Evolutionary conservation across 92 coral and sea anemone species (phyloP).

Genomic region (Nematostella vectensis): DNA sequence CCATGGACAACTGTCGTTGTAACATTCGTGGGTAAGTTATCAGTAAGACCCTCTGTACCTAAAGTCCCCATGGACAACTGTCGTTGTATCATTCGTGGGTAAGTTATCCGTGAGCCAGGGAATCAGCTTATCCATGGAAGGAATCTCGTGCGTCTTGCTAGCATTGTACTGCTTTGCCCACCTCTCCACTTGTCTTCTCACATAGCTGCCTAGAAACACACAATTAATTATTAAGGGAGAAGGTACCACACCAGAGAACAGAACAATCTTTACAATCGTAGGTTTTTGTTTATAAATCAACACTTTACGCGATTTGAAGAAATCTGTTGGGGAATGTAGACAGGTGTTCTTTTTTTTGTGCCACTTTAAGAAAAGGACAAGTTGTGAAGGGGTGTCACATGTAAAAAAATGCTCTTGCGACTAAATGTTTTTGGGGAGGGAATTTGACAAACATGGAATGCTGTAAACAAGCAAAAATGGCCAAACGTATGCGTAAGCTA

Average conservation of each 20-base stretch:
- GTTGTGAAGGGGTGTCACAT: no score
- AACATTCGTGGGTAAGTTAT: conserved; percentile 57
- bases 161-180: conserved; percentile 96
- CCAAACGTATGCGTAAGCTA: no score
- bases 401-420: no score
- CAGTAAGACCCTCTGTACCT: conserved; percentile 69
- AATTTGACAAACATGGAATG: no score
- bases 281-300: neutral
- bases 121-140: conserved; percentile 69
- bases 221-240: no score
- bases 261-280: no score
- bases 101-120: conserved; percentile 59
- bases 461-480: no score
- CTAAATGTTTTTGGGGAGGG: no score
- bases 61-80: conserved; percentile 94
- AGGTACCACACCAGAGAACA: no score
- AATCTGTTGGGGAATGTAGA: neutral
- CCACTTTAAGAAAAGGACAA: no score
- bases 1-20: conserved; percentile 93
- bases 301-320: neutral
- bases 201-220: conserved; percentile 55
- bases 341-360: no score
- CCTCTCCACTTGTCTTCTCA: conserved; percentile 75
- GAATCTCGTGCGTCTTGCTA: conserved; percentile 86
- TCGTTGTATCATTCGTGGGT: conserved; percentile 66